Conservation (phyloP, 1,140 invertebrate genomes). For the Eriocheir sinensis region DNA sequence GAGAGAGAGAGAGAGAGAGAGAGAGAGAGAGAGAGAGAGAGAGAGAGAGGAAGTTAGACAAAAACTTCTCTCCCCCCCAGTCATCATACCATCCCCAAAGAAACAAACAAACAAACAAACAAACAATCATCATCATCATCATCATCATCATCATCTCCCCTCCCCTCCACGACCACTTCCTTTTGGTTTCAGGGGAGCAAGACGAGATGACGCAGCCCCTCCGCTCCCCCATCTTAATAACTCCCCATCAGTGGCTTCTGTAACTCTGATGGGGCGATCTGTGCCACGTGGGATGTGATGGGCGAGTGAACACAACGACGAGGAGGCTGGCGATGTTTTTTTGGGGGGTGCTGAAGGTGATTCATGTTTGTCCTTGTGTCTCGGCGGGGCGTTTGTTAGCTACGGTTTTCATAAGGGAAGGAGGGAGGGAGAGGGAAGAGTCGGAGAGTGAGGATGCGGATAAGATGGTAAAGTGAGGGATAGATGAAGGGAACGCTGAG, state of each 20-base stretch:
- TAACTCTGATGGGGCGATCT: background rate
- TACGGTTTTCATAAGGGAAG: background rate
- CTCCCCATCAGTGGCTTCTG: background rate
- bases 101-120: no score
- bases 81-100: no score
- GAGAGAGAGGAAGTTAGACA: no score
- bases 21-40: no score
- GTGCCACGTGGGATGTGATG: background rate
- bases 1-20: no score
- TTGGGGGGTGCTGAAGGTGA: no score
- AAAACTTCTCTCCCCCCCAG: no score
- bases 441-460: background rate
- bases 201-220: background rate
- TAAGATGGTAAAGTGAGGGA: background rate
- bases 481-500: background rate
- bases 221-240: background rate
- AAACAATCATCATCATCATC: no score
- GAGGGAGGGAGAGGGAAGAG: background rate
- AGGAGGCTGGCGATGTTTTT: background rate
- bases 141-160: background rate
- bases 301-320: background rate
- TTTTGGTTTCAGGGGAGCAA: no score
- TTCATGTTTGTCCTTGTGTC: background rate
- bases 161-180: background rate
- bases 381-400: background rate